A percentile compares a stretch with the other conserved stretches of the same genome.
These are phyloP conservation scores for Embidobia sp. DNA, from an alignment of 2,888 invertebrate genomes.

Conservation along the genomic window DNA sequence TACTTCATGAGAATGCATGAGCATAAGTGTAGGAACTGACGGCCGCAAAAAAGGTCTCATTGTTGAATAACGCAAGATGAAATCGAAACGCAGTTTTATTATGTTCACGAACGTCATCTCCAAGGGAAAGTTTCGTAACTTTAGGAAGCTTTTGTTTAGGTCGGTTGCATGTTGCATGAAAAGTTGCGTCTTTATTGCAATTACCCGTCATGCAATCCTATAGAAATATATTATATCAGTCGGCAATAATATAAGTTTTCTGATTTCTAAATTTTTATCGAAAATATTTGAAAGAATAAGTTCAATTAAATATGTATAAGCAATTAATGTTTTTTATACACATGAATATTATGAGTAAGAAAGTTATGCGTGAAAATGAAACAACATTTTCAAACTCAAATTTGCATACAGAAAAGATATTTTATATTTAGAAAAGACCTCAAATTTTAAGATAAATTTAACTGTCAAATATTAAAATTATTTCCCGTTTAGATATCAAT, in stretches of 20 bases:
- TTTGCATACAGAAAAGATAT: too few relatives aligned
- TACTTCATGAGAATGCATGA: neutral
- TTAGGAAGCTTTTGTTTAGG: conserved; percentile 51
- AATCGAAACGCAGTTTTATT: conserved; percentile 37
- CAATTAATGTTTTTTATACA: too few relatives aligned
- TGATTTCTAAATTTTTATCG: neutral
- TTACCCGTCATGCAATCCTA: conserved; percentile 12
- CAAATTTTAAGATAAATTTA: too few relatives aligned
- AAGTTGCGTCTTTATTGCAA: conserved; percentile 28
- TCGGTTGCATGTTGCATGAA: conserved; percentile 30
- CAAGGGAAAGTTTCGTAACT: conserved; percentile 56
- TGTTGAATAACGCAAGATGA: conserved; percentile 38
- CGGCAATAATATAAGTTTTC: neutral
- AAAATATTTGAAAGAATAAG: too few relatives aligned
- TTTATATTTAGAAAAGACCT: too few relatives aligned
- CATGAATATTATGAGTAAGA: too few relatives aligned
- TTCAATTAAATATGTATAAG: too few relatives aligned
- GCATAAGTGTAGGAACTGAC: neutral
- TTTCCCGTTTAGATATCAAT: too few relatives aligned
- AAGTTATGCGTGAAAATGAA: too few relatives aligned
- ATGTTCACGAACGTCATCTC: conserved; percentile 22
- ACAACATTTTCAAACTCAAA: too few relatives aligned
- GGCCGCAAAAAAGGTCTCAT: neutral
- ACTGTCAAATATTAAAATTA: too few relatives aligned
- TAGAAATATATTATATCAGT: conserved; percentile 3